phyloP scores from a whole-genome alignment of 2,113 vertebrate genomes.

The Pangasianodon gigas region DNA sequence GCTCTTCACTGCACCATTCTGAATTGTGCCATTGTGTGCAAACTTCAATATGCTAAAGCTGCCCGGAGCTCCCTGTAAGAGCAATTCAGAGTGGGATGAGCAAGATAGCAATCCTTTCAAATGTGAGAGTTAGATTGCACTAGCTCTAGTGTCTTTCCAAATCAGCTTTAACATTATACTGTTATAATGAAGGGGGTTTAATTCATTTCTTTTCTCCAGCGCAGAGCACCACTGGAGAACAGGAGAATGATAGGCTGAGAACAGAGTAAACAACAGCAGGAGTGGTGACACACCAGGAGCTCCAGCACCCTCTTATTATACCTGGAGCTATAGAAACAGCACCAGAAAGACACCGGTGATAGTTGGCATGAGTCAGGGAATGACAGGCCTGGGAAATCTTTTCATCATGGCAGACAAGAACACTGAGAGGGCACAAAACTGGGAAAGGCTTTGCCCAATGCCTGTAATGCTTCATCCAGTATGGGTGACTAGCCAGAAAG shows the following conservation, averaged over 20 bases:
- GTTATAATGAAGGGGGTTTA: background rate
- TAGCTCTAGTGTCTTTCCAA: slow-evolving; percentile 1
- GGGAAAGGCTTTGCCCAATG: background rate
- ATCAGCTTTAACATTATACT: slow-evolving; percentile 13
- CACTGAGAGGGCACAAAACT: background rate
- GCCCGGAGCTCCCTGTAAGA: background rate
- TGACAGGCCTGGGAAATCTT: slow-evolving; percentile 17
- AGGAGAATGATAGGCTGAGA: slow-evolving; percentile 15
- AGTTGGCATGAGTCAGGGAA: background rate
- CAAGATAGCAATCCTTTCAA: background rate
- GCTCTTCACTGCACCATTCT: background rate
- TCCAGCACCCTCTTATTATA: slow-evolving; percentile 1
- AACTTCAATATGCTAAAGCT: slow-evolving; percentile 9
- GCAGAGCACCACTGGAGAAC: slow-evolving; percentile 4
- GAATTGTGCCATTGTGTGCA: slow-evolving; percentile 12
- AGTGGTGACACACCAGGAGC: background rate
- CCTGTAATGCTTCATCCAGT: background rate
- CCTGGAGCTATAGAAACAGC: slow-evolving; percentile 15
- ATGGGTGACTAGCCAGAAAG: background rate
- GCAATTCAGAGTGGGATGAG: background rate
- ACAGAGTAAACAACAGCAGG: slow-evolving; percentile 21
- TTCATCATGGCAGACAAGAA: slow-evolving; percentile 24
- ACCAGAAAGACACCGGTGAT: slow-evolving; percentile 20
- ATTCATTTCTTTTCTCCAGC: slow-evolving; percentile 1
- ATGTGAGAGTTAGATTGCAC: background rate